Evolutionary conservation across 1,140 invertebrate species (phyloP), one percentile per base, ranked within the genome.

Genomic region (Sipha flava): DNA sequence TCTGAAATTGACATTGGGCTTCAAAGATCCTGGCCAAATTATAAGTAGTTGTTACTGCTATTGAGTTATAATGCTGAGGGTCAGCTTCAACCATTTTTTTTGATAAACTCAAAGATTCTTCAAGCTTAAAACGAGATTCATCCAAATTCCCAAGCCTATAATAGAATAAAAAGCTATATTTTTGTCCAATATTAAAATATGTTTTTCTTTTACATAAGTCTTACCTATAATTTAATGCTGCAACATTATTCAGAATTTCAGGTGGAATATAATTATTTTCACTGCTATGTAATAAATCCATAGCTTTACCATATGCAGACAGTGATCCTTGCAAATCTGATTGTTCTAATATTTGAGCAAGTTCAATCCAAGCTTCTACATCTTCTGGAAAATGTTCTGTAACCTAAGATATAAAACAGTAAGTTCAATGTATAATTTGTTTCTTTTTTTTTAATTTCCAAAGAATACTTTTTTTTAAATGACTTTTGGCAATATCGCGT

Each of bases 281-380:
- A 62, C 79, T 45, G 77, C 98, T 96, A 83, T 92, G 93, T 16
- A 99, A 87, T 79, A 99, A 95, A 82, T 92, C 92, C 40, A 95
- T 97, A 3, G 97, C 96, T 49, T 94, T 98, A 62, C 91, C 93
- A 85, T 99, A 99, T 0, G 97, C 96, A 83, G 93, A 91, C 18
- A 99, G 85, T 2, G 97, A 91, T 29, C 90, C 90, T 85, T 93
- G 92, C 37, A 97, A 88, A 89, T 99, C 97, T 83, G 92, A 93
- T 84, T 98, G 95, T 84, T 99, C 97, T 45, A 99, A 88, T 84
- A 99, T 98, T 87, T 99, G 97, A 0, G 97, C 98, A 64, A 99
- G 87, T 86, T 99, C 98, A 82, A 99, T 99, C 95, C 98, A 98
- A 2, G 97, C 97, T 85, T 99, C 98, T 3, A 99, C 94, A 86